These are phyloP conservation scores for Apantesis nais DNA, from an alignment of 2,888 invertebrate genomes.

Conservation along the genomic window DNA sequence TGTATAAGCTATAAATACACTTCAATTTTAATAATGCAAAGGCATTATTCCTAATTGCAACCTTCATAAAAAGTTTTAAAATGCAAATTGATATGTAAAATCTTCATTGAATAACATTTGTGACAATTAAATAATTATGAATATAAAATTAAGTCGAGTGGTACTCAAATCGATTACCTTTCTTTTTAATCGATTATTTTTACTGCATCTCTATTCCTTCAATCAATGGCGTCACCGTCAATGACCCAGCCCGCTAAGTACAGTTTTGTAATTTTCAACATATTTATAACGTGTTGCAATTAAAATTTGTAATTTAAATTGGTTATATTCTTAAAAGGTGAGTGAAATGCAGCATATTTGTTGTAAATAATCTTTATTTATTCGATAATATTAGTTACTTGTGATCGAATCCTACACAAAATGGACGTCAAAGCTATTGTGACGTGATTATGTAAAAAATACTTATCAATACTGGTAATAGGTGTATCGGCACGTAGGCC, in stretches of 20 bases:
- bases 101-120: too few species aligned
- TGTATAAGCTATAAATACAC: too few species aligned
- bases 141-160: neutral
- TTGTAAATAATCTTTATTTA: constrained; percentile 8
- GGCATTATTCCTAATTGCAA: too few species aligned
- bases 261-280: constrained; percentile 61
- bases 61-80: too few species aligned
- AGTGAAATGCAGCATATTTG: constrained; percentile 43
- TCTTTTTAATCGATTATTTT: constrained; percentile 9
- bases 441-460: constrained; percentile 81
- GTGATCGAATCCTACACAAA: constrained; percentile 69
- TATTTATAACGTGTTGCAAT: constrained; percentile 49
- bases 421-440: constrained; percentile 81
- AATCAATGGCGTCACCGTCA: constrained; percentile 80
- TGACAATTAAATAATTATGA: too few species aligned
- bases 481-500: constrained; percentile 24
- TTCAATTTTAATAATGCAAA: too few species aligned
- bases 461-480: constrained; percentile 41
- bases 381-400: constrained; percentile 35
- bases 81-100: too few species aligned
- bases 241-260: constrained; percentile 72
- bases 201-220: constrained; percentile 44
- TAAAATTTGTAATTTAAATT: constrained; percentile 45
- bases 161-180: neutral
- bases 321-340: constrained; percentile 55